Conservation (phyloP, 2,888 invertebrate genomes). For the Galeopsomyia nigrocyanea region DNA sequence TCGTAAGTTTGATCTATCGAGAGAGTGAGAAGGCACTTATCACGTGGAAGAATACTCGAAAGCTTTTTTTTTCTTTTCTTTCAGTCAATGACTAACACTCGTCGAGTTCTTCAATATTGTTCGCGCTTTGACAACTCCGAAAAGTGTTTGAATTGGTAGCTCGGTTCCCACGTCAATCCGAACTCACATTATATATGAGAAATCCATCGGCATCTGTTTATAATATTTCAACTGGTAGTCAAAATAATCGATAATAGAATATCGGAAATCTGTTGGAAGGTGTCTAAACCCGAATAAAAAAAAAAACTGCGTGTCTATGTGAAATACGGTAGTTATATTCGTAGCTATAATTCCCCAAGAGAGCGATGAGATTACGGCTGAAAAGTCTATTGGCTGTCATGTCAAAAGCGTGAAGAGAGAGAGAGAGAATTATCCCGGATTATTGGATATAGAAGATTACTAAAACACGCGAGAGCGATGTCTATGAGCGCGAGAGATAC, state of each 20-base stretch:
- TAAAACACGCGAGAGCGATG: not conserved
- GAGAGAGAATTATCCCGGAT: slow-evolving; percentile 44
- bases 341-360: slow-evolving; percentile 12
- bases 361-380: not conserved
- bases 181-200: too few species aligned
- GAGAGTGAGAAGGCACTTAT: too few species aligned
- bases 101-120: too few species aligned
- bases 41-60: too few species aligned
- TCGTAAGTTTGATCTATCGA: too few species aligned
- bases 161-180: too few species aligned
- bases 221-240: not conserved
- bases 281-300: not conserved
- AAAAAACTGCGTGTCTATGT: not conserved
- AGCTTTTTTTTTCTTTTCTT: too few species aligned
- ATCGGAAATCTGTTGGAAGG: too few species aligned
- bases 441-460: slow-evolving; percentile 22
- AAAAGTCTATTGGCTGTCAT: slow-evolving; percentile 8
- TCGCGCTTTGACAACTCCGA: too few species aligned
- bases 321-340: slow-evolving; percentile 42
- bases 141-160: too few species aligned
- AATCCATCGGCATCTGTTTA: not conserved
- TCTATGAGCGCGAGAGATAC: not conserved
- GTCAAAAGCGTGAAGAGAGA: slow-evolving; percentile 36
- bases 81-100: too few species aligned
- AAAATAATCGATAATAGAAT: too few species aligned